Base-by-base conservation (phyloP, 2,113 vertebrate genomes). In the Martes martes region DNA sequence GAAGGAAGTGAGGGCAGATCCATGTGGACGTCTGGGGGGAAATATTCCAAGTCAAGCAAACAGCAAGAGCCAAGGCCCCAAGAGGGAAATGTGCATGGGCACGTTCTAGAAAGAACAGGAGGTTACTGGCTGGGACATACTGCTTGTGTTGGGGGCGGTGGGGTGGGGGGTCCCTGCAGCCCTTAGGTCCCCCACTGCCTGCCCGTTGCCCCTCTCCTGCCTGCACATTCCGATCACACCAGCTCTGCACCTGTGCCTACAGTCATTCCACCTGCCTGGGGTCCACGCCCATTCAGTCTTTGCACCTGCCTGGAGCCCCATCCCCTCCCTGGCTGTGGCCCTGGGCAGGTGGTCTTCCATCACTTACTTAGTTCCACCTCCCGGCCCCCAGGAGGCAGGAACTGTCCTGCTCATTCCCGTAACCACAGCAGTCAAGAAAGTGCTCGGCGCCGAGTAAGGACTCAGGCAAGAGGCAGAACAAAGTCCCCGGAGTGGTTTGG, bases 131-230 rank as follows among this genome's bases (percentile, higher is more conserved):
- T 39, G 11, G 52, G 31, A 80, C n/a, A 57, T 1, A 6, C 0
- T 1, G 15, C 2, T 0, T 2, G 8, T 18, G 45, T 3, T 52
- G 50, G 50, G 50, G 50, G 2, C 0, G 21, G 52, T 52, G 6
- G 57, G 24, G 10, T 8, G 9, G 24, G 24, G 14, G 2, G 1
- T 69, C 26, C 74, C 36, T 15, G 2, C 50, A 55, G 61, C 3
- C 14, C 6, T 10, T 13, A 0, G 0, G 36, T 9, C 16, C 52
- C 19, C 45, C 42, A 3, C 21, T 3, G 33, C 50, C 50, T 52
- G 50, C 50, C 50, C 50, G 50, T 52, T 52, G 50, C 50, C 14
- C 50, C 50, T 52, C 50, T 52, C 81, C 63, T 33, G 52, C 26
- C 42, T 74, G 2, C 21, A 61, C 4, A 1, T 9, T 8, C 42